These are phyloP conservation scores for Dysmachus trigonus DNA, from an alignment of 2,888 invertebrate genomes.

Conservation along the genomic window DNA sequence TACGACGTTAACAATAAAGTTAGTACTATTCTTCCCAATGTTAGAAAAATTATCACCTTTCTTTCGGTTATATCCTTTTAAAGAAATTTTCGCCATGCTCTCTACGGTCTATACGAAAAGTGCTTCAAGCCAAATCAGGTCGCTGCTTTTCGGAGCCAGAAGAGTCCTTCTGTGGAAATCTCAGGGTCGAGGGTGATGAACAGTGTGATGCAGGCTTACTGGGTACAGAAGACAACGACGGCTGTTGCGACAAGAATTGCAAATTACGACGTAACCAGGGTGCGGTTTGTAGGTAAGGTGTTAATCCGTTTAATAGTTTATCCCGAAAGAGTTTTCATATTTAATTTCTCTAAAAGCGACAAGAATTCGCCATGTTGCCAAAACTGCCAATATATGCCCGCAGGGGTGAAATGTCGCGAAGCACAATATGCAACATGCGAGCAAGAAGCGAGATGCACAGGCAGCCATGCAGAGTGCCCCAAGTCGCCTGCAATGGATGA, in stretches of 20 bases:
- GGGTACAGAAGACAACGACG: conserved; percentile 91
- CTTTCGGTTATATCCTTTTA: conserved; percentile 7
- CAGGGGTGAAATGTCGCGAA: conserved; percentile 86
- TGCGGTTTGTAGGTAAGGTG: conserved; percentile 88
- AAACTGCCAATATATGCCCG: conserved; percentile 86
- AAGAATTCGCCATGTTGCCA: conserved; percentile 96
- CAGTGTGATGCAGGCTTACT: conserved; percentile 95
- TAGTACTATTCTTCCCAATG: neutral
- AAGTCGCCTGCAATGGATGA: conserved; percentile 77
- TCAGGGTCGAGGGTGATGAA: conserved; percentile 93
- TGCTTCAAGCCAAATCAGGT: conserved; percentile 90
- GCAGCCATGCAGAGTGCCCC: conserved; percentile 81
- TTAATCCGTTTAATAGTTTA: neutral
- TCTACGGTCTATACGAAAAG: conserved; percentile 89
- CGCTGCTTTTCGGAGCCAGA: conserved; percentile 93
- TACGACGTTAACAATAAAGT: conserved; percentile 97
- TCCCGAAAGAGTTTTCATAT: neutral
- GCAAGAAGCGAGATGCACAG: conserved; percentile 89
- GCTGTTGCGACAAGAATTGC: conserved; percentile 94
- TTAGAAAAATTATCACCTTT: neutral
- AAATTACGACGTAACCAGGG: conserved; percentile 81
- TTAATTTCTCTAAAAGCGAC: conserved; percentile 71
- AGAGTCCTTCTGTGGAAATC: conserved; percentile 95
- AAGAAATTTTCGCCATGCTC: conserved; percentile 96
- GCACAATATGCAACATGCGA: conserved; percentile 92